phyloP scores from a whole-genome alignment of 2,797 vertebrate genomes.

The Catamblyrhynchus diadema region DNA sequence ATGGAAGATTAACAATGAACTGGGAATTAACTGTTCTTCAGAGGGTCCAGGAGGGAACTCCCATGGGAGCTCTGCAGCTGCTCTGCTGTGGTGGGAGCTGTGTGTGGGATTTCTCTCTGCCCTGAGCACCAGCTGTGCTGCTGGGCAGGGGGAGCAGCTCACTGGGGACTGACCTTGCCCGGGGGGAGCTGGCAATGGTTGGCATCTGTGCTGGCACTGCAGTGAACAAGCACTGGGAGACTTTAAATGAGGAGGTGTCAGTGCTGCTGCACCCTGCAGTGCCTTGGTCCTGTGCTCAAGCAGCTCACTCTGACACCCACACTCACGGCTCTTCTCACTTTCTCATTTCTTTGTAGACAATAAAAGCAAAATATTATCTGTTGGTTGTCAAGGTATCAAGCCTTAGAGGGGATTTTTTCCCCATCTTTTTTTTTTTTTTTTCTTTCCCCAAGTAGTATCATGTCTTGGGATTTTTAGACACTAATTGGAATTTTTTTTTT shows the following conservation, averaged over 20 bases:
- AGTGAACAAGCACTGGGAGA: neutral
- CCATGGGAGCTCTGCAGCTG: neutral
- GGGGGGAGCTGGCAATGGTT: neutral
- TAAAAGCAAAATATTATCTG: slow-evolving; percentile 50
- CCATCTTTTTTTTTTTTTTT: neutral
- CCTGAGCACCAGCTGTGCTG: neutral
- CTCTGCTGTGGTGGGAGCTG: fast-evolving
- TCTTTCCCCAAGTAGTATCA: neutral
- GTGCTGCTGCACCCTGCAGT: neutral
- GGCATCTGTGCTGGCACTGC: neutral
- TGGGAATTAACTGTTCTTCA: neutral
- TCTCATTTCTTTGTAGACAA: slow-evolving; percentile 35
- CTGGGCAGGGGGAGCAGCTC: neutral
- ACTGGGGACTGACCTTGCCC: neutral
- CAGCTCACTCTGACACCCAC: neutral
- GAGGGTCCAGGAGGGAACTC: neutral
- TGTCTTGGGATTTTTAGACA: slow-evolving; percentile 44
- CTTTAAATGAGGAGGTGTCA: neutral
- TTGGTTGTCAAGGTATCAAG: slow-evolving; percentile 53
- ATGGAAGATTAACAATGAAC: neutral
- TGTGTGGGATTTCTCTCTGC: neutral
- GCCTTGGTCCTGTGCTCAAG: neutral
- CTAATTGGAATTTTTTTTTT: slow-evolving; percentile 7
- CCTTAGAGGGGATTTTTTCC: neutral
- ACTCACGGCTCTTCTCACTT: neutral